These are phyloP conservation scores for Bubo blakistoni DNA, from an alignment of 2,113 vertebrate species.

Conservation along the genomic window DNA sequence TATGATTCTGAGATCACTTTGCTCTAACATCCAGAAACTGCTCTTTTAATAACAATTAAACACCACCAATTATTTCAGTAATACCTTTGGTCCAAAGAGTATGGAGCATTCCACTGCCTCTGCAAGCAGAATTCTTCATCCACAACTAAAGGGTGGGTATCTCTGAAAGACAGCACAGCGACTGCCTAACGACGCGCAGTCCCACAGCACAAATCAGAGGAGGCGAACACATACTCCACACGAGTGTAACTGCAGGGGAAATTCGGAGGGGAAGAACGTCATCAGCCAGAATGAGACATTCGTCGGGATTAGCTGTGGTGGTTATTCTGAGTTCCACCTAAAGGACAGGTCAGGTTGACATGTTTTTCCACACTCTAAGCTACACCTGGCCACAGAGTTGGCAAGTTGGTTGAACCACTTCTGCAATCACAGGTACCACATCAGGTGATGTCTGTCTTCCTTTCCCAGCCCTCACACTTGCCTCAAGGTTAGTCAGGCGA, in stretches of 20 bases:
- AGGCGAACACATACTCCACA: background rate
- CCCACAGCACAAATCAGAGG: background rate
- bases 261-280: background rate
- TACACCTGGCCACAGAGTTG: background rate
- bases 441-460: background rate
- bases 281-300: background rate
- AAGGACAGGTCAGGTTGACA: background rate
- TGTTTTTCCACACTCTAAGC: background rate
- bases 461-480: background rate
- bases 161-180: background rate
- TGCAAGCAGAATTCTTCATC: constrained; percentile 20
- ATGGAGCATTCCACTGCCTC: background rate
- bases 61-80: background rate
- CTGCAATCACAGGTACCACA: background rate
- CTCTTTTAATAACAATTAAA: background rate
- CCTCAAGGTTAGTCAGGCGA: background rate
- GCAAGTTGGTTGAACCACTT: background rate
- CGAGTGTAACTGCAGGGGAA: background rate
- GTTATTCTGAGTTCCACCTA: background rate
- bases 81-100: constrained; percentile 30
- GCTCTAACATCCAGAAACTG: background rate
- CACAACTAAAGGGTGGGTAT: background rate
- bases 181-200: background rate
- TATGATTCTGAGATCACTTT: background rate
- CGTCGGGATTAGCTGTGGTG: background rate